Evolutionary conservation across 2,888 invertebrate genomes (phyloP), one percentile per base, ranked within the genome.

Genomic region (Diloba caeruleocephala): DNA sequence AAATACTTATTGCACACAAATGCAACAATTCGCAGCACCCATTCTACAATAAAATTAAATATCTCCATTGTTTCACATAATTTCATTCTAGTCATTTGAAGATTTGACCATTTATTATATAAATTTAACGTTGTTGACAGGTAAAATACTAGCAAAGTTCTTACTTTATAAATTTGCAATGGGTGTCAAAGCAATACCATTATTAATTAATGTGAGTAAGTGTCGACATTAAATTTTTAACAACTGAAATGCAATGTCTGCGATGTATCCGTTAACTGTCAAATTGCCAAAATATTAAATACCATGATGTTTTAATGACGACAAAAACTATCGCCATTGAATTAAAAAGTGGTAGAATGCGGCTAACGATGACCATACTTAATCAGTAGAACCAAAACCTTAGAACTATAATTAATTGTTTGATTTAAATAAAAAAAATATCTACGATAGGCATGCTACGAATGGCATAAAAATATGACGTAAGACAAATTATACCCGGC

Each of bases 251-350:
- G 44, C 54, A 60, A 67, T 55, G 69, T 70, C 61, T 51, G 39
- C 48, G 62, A 70, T 72, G 61, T 67, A 63, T 72, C 60, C 52
- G 52, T 59, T 55, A 53, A 46, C 68, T 65, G 62, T 67, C 72
- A 74, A 64, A 61, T 64, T 46, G 59, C 43, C 34, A 51, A 54
- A 65, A 68, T 57, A 74, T 79, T n/a, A 79, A 73, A 75, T 70
- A 63, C 50, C 62, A 68, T 64, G 63, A 65, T 66, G 56, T 53
- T 65, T 60, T 74, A 67, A 75, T 66, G 56, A 50, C 31, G 41
- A 58, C 71, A 76, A 76, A 74, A 73, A 61, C 55, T 37, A 42
- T 68, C 63, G 65, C 59, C 64, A 62, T 63, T 57, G 62, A 74
- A 55, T 68, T 74, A 60, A 59, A 49, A 59, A 49, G 50, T 17